Evolutionary conservation across 1,140 invertebrate genomes (phyloP).

Genomic region (Leptinotarsa lineolata): DNA sequence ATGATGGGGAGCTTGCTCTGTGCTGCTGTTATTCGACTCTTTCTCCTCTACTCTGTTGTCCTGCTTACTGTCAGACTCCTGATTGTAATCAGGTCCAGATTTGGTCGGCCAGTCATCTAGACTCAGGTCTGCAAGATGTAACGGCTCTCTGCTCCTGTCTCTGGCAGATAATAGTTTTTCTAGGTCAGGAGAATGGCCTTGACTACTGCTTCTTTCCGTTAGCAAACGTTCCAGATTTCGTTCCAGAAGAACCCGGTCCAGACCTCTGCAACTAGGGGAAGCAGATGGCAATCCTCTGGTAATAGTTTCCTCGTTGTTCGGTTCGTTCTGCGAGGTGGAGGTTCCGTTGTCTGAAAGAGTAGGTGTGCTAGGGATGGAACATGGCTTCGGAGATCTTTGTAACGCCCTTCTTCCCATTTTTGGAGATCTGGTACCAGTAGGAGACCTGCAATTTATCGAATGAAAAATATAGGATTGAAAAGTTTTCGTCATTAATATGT

Average conservation of each 20-base stretch:
- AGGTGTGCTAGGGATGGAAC: conserved; percentile 52
- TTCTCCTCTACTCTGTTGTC: conserved; percentile 32
- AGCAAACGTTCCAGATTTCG: conserved; percentile 64
- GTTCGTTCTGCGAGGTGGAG: conserved; percentile 19
- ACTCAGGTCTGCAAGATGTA: conserved; percentile 60
- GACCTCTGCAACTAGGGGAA: conserved; percentile 56
- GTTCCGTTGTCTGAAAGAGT: conserved; percentile 45
- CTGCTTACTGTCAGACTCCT: conserved; percentile 43
- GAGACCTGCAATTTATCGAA: conserved; percentile 23
- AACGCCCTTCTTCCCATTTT: conserved; percentile 63
- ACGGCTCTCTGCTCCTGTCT: conserved; percentile 63
- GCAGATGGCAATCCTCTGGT: conserved; percentile 37
- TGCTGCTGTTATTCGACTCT: conserved; percentile 29
- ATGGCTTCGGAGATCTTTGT: conserved; percentile 55
- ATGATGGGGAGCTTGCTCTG: conserved; percentile 54
- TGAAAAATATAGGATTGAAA: conserved; percentile 8
- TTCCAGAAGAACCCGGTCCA: conserved; percentile 65
- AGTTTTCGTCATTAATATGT: too few species aligned
- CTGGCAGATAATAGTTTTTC: conserved; percentile 62
- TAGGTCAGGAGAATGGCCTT: conserved; percentile 50
- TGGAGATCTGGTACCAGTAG: conserved; percentile 56
- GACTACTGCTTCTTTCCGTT: conserved; percentile 45
- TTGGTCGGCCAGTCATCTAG: conserved; percentile 57
- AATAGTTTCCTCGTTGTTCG: conserved; percentile 52
- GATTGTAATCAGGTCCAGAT: conserved; percentile 42